Evolutionary conservation across 2,888 invertebrate species (phyloP).

Genomic region (Yponomeuta plumbellus): DNA sequence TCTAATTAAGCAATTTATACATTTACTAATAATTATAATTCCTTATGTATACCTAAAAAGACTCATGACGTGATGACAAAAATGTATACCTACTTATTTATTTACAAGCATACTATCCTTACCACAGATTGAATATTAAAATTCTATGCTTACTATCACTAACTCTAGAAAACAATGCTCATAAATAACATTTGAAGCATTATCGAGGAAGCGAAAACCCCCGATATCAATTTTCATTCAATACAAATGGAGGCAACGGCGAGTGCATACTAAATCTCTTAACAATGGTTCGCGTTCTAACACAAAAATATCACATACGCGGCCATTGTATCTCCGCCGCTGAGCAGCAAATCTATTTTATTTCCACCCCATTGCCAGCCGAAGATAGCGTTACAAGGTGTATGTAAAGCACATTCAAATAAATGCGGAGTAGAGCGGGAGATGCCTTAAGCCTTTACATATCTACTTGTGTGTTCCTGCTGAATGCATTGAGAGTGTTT

Average conservation of each 20-base stretch:
- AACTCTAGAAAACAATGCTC: neutral
- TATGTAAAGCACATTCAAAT: conserved; percentile 62
- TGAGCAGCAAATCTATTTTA: conserved; percentile 49
- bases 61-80: too few relatives aligned
- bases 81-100: too few relatives aligned
- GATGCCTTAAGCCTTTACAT: conserved; percentile 4
- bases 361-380: conserved; percentile 41
- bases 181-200: neutral
- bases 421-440: conserved; percentile 27
- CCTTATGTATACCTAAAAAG: too few relatives aligned
- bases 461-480: neutral
- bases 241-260: conserved; percentile 38
- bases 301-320: conserved; percentile 43
- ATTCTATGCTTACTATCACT: too few relatives aligned
- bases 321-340: conserved; percentile 38
- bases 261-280: conserved; percentile 42
- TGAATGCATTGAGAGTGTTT: neutral
- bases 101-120: too few relatives aligned
- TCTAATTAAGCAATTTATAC: too few relatives aligned
- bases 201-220: conserved; percentile 36
- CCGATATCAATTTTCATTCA: conserved; percentile 50
- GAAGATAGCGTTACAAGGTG: conserved; percentile 39
- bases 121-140: neutral
- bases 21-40: too few relatives aligned
- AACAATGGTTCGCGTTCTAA: conserved; percentile 41